These are phyloP conservation scores for Lates japonicus DNA, from an alignment of 2,797 vertebrate genomes.

Conservation along the genomic window DNA sequence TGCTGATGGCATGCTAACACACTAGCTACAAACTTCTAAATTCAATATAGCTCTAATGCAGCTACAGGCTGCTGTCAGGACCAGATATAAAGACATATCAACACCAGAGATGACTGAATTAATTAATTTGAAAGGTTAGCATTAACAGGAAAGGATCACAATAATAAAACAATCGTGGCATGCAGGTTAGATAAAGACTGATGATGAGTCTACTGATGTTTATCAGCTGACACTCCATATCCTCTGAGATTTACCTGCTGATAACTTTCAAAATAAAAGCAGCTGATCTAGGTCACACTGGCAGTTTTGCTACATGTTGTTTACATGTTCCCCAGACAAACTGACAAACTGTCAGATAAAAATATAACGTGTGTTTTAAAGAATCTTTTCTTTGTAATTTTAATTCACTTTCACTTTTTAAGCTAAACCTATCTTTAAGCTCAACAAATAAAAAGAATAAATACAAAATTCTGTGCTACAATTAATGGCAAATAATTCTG, in stretches of 20 bases:
- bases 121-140: not conserved
- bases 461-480: too few relatives aligned
- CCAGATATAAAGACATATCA: not conserved
- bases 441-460: too few relatives aligned
- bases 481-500: too few relatives aligned
- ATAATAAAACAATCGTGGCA: not conserved
- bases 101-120: not conserved
- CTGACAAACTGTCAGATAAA: not conserved
- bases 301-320: not conserved
- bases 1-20: not conserved
- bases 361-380: not conserved
- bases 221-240: not conserved
- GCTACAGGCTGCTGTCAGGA: not conserved
- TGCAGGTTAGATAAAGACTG: not conserved
- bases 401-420: too few relatives aligned
- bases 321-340: not conserved
- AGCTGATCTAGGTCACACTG: not conserved
- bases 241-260: conserved; percentile 2
- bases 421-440: too few relatives aligned
- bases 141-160: not conserved
- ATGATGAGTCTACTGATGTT: not conserved
- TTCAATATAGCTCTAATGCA: too few relatives aligned
- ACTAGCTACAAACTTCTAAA: not conserved
- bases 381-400: too few relatives aligned
- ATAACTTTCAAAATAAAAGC: conserved; percentile 12